Evolutionary conservation across 2,113 vertebrate genomes (phyloP), one percentile per base, ranked within the genome.

Genomic region (Corythornis vintsioides): DNA sequence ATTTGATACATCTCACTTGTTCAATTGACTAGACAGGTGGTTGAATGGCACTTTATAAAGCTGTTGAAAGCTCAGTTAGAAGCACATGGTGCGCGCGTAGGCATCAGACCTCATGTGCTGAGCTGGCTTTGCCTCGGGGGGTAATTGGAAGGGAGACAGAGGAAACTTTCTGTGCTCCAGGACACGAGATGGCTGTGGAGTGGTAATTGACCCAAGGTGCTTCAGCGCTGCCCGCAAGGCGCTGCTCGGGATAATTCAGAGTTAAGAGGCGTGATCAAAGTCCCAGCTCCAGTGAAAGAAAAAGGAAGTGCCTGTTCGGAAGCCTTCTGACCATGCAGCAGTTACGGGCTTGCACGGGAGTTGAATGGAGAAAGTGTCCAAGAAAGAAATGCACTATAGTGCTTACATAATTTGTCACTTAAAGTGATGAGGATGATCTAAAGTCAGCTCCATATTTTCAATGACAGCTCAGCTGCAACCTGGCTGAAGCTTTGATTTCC

Each of bases 51-150:
- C 67, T 91, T 83, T 66, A 5, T 56, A 60, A 67, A 71, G 29
- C 38, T 87, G 79, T 29, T 74, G 89, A 87, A 90, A 95, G 74
- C 55, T 82, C 38, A 16, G 45, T 59, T 73, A 63, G 74, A 71
- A 89, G 52, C 52, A 55, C 52, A 15, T 6, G 78, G 67, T 74
- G 22, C 76, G 22, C 76, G 31, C 9, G 3, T 70, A 80, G 64
- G 63, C 74, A 73, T 52, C 66, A 29, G 77, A 50, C 76, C 83
- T 73, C 66, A 66, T 19, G 86, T 79, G 67, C 86, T 89, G 89
- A 92, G 55, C 15, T 0, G 1, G 22, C 57, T 69, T 64, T 88
- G 50, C 76, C 79, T 21, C 1, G 7, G 47, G 79, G 9, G 1
- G 85, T 61, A 40, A 35, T 4, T 48, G 76, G n/a, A 47, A 67